Evolutionary conservation across 2,888 invertebrate genomes (phyloP), one percentile per base, ranked within the genome.

Genomic region (Apamea sordens): DNA sequence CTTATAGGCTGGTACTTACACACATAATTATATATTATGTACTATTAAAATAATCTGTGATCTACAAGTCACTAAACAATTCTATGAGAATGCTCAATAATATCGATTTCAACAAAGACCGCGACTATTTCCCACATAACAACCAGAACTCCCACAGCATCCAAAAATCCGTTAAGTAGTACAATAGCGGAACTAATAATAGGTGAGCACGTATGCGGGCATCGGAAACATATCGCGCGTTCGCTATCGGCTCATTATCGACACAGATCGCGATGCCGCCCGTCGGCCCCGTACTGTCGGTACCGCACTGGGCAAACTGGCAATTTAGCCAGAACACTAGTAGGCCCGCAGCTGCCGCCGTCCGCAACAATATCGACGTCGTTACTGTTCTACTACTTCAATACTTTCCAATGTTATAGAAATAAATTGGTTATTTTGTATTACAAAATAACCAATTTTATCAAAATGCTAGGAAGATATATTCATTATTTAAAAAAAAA

Each of bases 131-230:
- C 79, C 77, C 80, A 79, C 77, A 79, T 59, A 69, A 77, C 72
- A 88, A 87, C 88, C 87, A 80, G 77, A 81, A 88, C 86, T 92
- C 92, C 90, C 92, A 88, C 90, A 89, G 89, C 77, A 82, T 83
- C 80, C 77, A 86, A 84, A 89, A 90, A 88, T 89, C 80, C 89
- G 90, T 91, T 90, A 88, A 80, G 73, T 79, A 73, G 50, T 76
- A 90, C 90, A 92, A 92, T 89, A 83, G 80, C 71, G 77, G 63
- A 85, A 86, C 83, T 89, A 89, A 90, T 92, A 91, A 90, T 91
- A 92, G 90, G 88, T 86, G 73, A 56, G 84, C 77, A 53, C 79
- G 76, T 77, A 93, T 93, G 92, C 94, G 93, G 93, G 94, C 87
- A 86, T 90, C 88, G 89, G 86, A 76, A 86, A 80, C 86, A 82